These are phyloP conservation scores for Synanthedon myopaeformis DNA, from an alignment of 2,888 invertebrate genomes.

Conservation along the genomic window DNA sequence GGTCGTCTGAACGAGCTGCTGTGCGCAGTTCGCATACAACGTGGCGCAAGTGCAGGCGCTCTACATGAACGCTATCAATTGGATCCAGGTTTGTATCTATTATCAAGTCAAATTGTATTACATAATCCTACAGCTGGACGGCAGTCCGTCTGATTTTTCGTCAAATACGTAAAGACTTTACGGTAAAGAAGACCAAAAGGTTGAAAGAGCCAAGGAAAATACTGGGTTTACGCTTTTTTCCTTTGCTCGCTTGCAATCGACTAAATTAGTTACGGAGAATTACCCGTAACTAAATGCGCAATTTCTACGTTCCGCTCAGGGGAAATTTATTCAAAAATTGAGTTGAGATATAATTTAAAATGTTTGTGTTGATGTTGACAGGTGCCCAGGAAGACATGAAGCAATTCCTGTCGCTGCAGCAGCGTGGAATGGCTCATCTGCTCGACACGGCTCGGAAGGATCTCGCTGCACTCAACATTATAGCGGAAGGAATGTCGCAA, in stretches of 20 bases:
- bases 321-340: too few relatives aligned
- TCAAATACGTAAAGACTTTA: too few relatives aligned
- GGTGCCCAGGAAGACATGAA: constrained; percentile 78
- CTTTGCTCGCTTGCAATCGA: too few relatives aligned
- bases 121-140: too few relatives aligned
- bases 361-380: constrained; percentile 12
- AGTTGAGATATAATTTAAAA: too few relatives aligned
- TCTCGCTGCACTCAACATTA: constrained; percentile 80
- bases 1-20: constrained; percentile 91
- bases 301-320: too few relatives aligned
- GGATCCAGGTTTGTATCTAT: constrained; percentile 65
- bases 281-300: too few relatives aligned
- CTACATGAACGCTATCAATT: constrained; percentile 82
- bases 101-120: not conserved
- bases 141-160: too few relatives aligned
- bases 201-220: too few relatives aligned
- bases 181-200: too few relatives aligned
- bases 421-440: constrained; percentile 88
- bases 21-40: constrained; percentile 85
- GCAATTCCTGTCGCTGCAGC: constrained; percentile 87
- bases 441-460: constrained; percentile 87
- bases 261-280: too few relatives aligned
- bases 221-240: too few relatives aligned
- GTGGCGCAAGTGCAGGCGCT: constrained; percentile 71
- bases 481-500: constrained; percentile 81